A percentile compares a stretch with the other conserved stretches of the same genome.
Evolutionary conservation across 2,888 invertebrate genomes (phyloP).

Genomic region (Priocnemis perturbator): DNA sequence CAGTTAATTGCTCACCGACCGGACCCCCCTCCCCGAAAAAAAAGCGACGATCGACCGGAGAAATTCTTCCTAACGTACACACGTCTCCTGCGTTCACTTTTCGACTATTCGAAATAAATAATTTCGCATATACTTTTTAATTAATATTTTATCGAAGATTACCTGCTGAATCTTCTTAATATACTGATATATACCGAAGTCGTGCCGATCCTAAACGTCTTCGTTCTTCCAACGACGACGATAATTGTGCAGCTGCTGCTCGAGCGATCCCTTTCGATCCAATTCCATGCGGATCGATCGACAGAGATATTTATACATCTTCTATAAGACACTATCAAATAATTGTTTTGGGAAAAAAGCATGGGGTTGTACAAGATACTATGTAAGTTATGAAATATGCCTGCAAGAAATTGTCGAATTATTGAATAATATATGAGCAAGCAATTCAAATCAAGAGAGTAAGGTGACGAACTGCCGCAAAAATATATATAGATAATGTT

Average conservation of each 20-base stretch:
- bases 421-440: slow-evolving; percentile 34
- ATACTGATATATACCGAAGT: slow-evolving; percentile 57
- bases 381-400: slow-evolving; percentile 44
- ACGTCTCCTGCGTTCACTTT: too few species aligned
- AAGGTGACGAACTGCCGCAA: slow-evolving; percentile 57
- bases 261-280: slow-evolving; percentile 35
- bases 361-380: slow-evolving; percentile 42
- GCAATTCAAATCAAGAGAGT: slow-evolving; percentile 23
- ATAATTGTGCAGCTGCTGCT: slow-evolving; percentile 27
- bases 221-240: slow-evolving; percentile 51
- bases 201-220: slow-evolving; percentile 47
- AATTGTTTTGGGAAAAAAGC: slow-evolving; percentile 30
- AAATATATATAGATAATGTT: slow-evolving; percentile 55
- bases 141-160: slow-evolving; percentile 66
- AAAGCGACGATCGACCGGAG: slow-evolving; percentile 19
- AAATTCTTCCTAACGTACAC: too few species aligned
- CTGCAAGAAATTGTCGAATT: slow-evolving; percentile 62
- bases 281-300: slow-evolving; percentile 37
- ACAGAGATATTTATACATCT: slow-evolving; percentile 51
- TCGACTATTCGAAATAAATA: slow-evolving; percentile 21
- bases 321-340: slow-evolving; percentile 51
- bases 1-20: slow-evolving; percentile 32
- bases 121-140: slow-evolving; percentile 44
- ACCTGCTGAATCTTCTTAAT: slow-evolving; percentile 68
- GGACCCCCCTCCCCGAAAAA: too few species aligned